Base-by-base conservation (phyloP, 2,797 vertebrate species). In the Pseudochromis fuscus region DNA sequence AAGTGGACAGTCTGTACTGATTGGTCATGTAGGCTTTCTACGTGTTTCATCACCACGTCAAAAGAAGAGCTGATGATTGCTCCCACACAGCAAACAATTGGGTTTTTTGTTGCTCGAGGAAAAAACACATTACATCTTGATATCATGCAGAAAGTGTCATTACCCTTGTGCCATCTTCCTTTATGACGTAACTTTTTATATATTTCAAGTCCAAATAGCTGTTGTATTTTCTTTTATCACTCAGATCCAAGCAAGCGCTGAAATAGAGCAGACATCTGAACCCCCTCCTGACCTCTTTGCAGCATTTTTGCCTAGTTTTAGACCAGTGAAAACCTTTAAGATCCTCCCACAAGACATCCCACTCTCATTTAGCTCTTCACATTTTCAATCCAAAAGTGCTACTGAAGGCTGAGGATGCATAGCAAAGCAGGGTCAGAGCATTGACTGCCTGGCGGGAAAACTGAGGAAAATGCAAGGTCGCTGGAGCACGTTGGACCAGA, bases 31-130 rank as follows among this genome's bases (percentile, higher is more conserved):
- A 4, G 33, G 35, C 27, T 60, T 73, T 82, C 30, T 52, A 7
- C 18, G 49, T 57, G 67, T 81, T 63, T 72, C 51, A 62, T 79
- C 68, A 65, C 10, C 33, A 55, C 12, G 21, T 44, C 25, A 58
- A 62, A 75, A 79, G 56, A 82, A 72, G 42, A 42, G 63, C 46
- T 49, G 27, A 53, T 72, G 35, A 79, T 80, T 61, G 57, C 55
- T 48, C 15, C 27, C 33, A 58, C 45, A 49, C n/a, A 12, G 70
- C 16, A 63, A 59, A 68, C 48, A 46, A 37, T 35, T 45, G 50
- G 50, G 15, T 62, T 50, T 51, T 40, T 61, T 55, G 21, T 28
- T 45, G 16, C 8, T 33, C 13, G 15, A 66, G 23, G 40, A 60
- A 48, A 31, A 63, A 63, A 23, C 28, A 15, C 9, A 33, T 57